Evolutionary conservation across 2,113 vertebrate species (phyloP).

Genomic region (Lepus americanus): DNA sequence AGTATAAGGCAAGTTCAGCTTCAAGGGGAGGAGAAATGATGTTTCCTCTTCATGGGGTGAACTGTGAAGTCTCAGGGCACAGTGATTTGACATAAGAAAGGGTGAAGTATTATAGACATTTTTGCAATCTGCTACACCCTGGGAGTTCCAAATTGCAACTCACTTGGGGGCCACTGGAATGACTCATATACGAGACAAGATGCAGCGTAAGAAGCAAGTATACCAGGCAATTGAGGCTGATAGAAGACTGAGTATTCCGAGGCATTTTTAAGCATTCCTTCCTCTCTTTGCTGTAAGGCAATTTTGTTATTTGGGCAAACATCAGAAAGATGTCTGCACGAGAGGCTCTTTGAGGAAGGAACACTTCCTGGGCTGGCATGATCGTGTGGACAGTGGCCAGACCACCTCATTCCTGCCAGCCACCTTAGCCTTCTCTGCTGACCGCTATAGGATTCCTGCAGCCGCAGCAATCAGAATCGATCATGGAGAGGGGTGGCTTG

Average conservation of each 20-base stretch:
- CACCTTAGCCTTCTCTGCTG: conserved; percentile 42
- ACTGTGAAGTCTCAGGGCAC: neutral
- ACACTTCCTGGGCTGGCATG: neutral
- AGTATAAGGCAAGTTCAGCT: conserved; percentile 29
- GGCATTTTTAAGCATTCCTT: conserved; percentile 59
- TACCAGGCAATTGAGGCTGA: neutral
- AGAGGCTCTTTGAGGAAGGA: conserved; percentile 4
- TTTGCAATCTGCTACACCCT: conserved; percentile 34
- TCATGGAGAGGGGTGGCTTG: conserved; percentile 42
- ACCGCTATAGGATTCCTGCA: conserved; percentile 10
- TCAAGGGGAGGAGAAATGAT: neutral
- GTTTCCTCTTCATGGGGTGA: neutral
- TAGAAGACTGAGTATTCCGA: conserved; percentile 27
- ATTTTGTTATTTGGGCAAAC: conserved; percentile 69
- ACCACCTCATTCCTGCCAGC: conserved; percentile 50
- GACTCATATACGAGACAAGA: conserved; percentile 6
- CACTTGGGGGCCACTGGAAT: neutral
- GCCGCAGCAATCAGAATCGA: conserved; percentile 66
- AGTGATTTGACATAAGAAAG: neutral
- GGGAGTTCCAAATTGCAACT: conserved; percentile 45
- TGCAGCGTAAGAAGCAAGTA: conserved; percentile 45
- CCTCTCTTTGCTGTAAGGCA: conserved; percentile 35
- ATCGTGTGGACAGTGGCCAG: neutral
- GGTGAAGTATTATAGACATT: conserved; percentile 17
- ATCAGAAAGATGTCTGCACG: neutral